Percentiles rank a stretch among this genome's conserved stretches.
These are phyloP conservation scores for Tetraneura akinire DNA, from an alignment of 1,140 invertebrate genomes.

Conservation along the genomic window DNA sequence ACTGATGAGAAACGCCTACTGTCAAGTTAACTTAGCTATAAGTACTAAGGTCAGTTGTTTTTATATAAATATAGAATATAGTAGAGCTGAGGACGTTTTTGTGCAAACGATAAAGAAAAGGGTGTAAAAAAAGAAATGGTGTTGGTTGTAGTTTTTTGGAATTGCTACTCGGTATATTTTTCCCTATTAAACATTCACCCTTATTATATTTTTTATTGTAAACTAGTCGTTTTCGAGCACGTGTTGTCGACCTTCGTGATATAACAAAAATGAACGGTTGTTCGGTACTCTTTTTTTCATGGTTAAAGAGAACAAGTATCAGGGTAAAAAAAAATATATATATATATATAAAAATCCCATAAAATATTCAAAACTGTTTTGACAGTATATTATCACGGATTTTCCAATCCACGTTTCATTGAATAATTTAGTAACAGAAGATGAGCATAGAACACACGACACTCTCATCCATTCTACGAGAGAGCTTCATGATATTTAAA, in stretches of 20 bases:
- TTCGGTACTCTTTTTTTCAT: neutral
- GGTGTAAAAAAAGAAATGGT: neutral
- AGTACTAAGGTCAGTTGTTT: neutral
- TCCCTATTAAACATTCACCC: conserved; percentile 42
- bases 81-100: neutral
- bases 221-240: conserved; percentile 25
- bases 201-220: neutral
- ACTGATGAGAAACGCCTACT: neutral
- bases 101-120: neutral
- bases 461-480: neutral
- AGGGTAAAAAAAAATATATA: conserved; percentile 21
- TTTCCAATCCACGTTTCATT: conserved; percentile 39
- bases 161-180: conserved; percentile 17
- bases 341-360: conserved; percentile 39
- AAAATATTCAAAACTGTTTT: conserved; percentile 51
- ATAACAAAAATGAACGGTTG: conserved; percentile 40
- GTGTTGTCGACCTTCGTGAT: conserved; percentile 33
- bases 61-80: neutral
- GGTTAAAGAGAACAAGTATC: neutral
- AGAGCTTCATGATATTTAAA: neutral
- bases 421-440: conserved; percentile 41
- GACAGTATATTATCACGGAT: conserved; percentile 48
- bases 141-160: neutral
- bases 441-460: neutral
- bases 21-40: neutral